Base-by-base conservation (phyloP, 2,888 invertebrate species). In the Pachliopta kotzebuea region DNA sequence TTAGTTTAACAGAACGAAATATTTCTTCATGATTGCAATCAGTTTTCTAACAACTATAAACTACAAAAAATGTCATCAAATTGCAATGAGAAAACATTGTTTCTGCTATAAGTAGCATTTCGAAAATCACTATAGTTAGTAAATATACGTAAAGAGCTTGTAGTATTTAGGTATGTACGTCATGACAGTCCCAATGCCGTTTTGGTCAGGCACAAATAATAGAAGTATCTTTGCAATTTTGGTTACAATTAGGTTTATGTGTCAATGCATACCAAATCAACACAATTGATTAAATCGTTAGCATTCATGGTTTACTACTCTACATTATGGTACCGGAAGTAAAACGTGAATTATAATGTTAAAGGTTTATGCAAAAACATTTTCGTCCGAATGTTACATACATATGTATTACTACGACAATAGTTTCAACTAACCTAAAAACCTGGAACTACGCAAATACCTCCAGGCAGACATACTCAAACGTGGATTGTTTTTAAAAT, bases 221-320 rank as follows among this genome's bases (percentile, higher is more conserved):
- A 73, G 71, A 71, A 73, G 71, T 72, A 70, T 68, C 67, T 60
- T 66, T 65, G 68, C 74, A 77, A 76, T 74, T 23, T 55, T 24
- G 49, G 53, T 74, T 68, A 70, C 68, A 70, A 71, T 69, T 69
- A 69, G 78, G 77, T 80, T 75, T 78, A 70, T 70, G 69, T 76
- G 77, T 76, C 79, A 79, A 80, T 80, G 77, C 71, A 74, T 67
- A 70, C 71, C 74, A 73, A 76, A 78, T 75, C 77, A 73, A 74
- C 76, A 74, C 70, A 73, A 71, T 75, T 76, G 74, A 79, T 81
- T 74, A 67, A 73, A 69, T 71, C 70, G 66, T 70, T 74, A 71
- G 68, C 77, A 73, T 78, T 72, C 64, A 68, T 69, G 69, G 69
- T 69, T 74, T 75, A 72, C 72, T n/a, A 72, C 68, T 72, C 72